A percentile compares a stretch with the other conserved stretches of the same genome.
phyloP scores from a whole-genome alignment of 2,113 vertebrate genomes.

The Dromas ardeola region DNA sequence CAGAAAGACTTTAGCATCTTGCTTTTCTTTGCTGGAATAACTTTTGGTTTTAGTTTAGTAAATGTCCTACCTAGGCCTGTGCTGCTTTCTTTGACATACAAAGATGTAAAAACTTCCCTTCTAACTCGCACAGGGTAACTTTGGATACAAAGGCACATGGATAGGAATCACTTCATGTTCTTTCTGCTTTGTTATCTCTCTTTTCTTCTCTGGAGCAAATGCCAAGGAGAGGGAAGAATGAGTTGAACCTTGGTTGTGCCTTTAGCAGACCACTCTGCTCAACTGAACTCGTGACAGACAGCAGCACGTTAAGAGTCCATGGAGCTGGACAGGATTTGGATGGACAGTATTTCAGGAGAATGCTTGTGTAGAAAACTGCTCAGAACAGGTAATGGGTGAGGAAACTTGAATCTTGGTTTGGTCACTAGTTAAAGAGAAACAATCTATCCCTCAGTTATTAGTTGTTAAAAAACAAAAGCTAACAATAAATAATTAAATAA shows the following conservation, averaged over 20 bases:
- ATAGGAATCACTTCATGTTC: neutral
- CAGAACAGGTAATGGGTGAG: neutral
- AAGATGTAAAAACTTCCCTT: neutral
- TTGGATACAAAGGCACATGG: neutral
- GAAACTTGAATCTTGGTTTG: neutral
- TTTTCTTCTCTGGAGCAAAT: neutral
- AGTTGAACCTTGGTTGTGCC: neutral
- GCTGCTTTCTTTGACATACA: neutral
- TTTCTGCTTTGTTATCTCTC: neutral
- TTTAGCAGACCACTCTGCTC: neutral
- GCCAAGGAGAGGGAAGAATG: neutral
- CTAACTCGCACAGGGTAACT: neutral
- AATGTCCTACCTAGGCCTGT: neutral
- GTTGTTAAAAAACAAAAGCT: neutral
- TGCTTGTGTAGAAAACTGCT: accelerated
- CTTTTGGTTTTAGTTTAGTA: neutral
- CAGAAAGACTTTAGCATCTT: neutral
- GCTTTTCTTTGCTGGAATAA: neutral
- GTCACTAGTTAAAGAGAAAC: neutral
- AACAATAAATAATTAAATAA: neutral
- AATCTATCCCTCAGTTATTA: neutral
- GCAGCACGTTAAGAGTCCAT: neutral
- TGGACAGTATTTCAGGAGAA: neutral
- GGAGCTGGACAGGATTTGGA: neutral
- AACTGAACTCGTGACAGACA: neutral